Percentiles rank a stretch among this genome's conserved stretches.
Evolutionary conservation across 2,113 vertebrate species (phyloP).

Genomic region (Acinonyx jubatus): DNA sequence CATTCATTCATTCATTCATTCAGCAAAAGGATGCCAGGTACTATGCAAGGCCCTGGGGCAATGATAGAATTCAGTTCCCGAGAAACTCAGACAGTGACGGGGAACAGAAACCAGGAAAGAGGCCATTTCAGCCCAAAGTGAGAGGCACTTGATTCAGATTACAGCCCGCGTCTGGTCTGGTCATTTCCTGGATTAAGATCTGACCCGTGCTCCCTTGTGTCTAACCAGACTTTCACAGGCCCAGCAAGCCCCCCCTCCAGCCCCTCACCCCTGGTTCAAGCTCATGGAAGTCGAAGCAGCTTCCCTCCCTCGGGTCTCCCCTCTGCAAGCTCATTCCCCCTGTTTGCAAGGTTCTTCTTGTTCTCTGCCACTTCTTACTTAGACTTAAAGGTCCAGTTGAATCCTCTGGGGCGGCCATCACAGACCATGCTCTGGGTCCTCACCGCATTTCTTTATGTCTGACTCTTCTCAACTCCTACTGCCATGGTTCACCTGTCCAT

Average conservation of each 20-base stretch:
- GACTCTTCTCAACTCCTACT: neutral
- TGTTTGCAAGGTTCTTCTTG: neutral
- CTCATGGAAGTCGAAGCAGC: neutral
- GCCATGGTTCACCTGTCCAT: neutral
- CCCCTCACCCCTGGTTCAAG: neutral
- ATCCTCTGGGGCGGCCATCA: neutral
- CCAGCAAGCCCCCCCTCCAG: neutral
- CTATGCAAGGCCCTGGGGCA: neutral
- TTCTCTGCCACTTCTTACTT: neutral
- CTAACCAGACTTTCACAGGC: neutral
- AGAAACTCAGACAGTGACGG: neutral
- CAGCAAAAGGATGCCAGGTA: neutral
- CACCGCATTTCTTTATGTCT: neutral
- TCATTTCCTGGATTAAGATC: neutral
- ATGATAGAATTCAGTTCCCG: neutral
- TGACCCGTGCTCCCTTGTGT: neutral
- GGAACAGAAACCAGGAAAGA: neutral
- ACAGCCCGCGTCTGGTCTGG: neutral
- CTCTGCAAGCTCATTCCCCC: neutral
- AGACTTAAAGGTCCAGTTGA: neutral
- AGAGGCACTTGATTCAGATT: neutral
- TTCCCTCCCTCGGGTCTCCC: neutral
- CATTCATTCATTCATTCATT: neutral
- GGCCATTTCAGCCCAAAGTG: neutral
- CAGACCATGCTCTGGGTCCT: neutral